Evolutionary conservation across 2,113 vertebrate species (phyloP), one percentile per base, ranked within the genome.

Genomic region (Agelaius phoeniceus): DNA sequence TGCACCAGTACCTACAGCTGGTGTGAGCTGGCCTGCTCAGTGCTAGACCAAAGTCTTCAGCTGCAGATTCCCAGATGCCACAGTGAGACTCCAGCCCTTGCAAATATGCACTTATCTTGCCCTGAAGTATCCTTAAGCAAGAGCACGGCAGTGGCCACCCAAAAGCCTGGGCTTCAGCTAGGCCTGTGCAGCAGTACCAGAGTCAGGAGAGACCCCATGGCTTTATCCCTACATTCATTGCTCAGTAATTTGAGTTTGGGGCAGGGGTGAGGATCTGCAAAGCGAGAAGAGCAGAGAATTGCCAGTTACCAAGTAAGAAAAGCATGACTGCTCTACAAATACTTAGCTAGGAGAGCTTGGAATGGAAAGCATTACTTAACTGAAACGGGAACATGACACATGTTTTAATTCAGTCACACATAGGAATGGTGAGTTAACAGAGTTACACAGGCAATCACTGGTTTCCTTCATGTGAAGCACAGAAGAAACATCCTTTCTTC

Each of bases 301-400:
- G 41, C 46, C 37, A 55, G n/a, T 73, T 66, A 41, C 4, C 72
- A 77, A 61, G 24, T 30, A 62, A 83, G 55, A 76, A 84, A 85
- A 89, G 54, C 21, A 83, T 18, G 44, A 68, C 12, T 61, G 33
- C 41, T 69, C 84, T 80, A 86, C 26, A 80, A 93, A 49, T 30
- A 68, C 41, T 55, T 51, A 65, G 46, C 54, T 69, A 80, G 59
- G 26, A 52, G 28, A 77, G 28, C 43, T 58, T 77, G 57, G 30
- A 63, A 77, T 39, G 61, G 72, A 71, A 92, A 89, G 37, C 26
- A 73, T 74, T 62, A 83, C 71, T 85, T 65, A 77, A 89, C 22
- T 0, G 1, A 82, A 90, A 74, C 0, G 0, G 31, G n/a, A 73
- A 39, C 44, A 65, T 15, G 0, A 5, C 16, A 81, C 30, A 48